Evolutionary conservation across 1,140 invertebrate species (phyloP).

Genomic region (Aricia agestis): DNA sequence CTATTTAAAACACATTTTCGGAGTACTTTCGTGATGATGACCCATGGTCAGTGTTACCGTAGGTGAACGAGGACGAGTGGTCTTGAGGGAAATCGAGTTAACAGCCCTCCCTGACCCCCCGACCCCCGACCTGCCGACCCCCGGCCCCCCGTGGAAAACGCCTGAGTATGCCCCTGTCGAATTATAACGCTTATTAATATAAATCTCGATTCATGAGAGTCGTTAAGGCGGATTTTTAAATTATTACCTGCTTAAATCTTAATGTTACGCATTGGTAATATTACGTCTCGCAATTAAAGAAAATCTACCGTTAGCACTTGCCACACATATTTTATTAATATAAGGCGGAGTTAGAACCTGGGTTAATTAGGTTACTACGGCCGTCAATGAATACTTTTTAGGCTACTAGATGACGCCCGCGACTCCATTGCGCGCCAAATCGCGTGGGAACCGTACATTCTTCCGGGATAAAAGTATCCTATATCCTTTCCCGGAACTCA

Average conservation of each 20-base stretch:
- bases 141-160: not conserved
- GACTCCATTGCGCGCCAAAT: too few species aligned
- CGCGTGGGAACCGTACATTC: too few species aligned
- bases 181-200: not conserved
- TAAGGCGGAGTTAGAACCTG: too few species aligned
- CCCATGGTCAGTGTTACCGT: not conserved
- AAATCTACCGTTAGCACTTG: too few species aligned
- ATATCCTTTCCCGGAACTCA: too few species aligned
- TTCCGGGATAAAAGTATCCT: too few species aligned
- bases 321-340: too few species aligned
- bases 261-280: not conserved
- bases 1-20: not conserved
- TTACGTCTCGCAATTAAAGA: too few species aligned
- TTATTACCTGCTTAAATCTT: not conserved
- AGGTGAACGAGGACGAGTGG: too few species aligned
- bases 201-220: not conserved
- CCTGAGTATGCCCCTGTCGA: not conserved
- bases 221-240: not conserved
- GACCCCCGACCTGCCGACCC: slow-evolving; percentile 17
- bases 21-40: not conserved
- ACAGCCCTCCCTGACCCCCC: slow-evolving; percentile 24
- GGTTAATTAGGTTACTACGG: too few species aligned
- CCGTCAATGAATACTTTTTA: too few species aligned
- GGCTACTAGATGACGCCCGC: too few species aligned
- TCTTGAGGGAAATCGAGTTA: slow-evolving; percentile 26